Base-by-base conservation (phyloP, 2,888 invertebrate species). In the Mayetiola destructor region DNA sequence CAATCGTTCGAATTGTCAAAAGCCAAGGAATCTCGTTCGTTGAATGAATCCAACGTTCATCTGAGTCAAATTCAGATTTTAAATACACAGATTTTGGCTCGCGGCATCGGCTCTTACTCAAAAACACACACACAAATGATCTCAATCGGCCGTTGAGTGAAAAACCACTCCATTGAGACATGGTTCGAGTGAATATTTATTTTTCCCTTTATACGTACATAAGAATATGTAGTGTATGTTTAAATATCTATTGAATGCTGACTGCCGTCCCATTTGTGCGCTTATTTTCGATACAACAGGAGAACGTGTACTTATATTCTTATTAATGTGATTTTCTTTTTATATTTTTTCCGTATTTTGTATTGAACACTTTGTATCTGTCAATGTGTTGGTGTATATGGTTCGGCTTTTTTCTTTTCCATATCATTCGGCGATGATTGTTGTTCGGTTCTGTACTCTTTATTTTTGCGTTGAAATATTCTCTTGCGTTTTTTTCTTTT, bases 211-310 rank as follows among this genome's bases (percentile, higher is more conserved):
- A 10, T 8, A 4, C 20, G 39, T 21, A n/a, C 18, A 18, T n/a
- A n/a, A n/a, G n/a, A n/a, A n/a, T n/a, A n/a, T n/a, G n/a, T n/a
- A n/a, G 21, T 21, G 29, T 27, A 48, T n/a, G n/a, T n/a, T n/a
- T n/a, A n/a, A n/a, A n/a, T 48, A 48, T 48, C n/a, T 16, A 48
- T 9, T 27, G 48, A 48, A 48, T 27, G 27, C 48, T n/a, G n/a
- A n/a, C n/a, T n/a, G n/a, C 48, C 48, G 48, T 48, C 48, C 48
- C 48, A 48, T 48, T 48, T 48, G 48, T 48, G 48, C 23, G 48
- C 48, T 48, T 48, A 48, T 48, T 48, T 48, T 27, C 48, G 27
- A 48, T 48, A 48, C 27, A 48, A n/a, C n/a, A n/a, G n/a, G n/a
- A n/a, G n/a, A 23, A 48, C 48, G 48, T 27, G 48, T 48, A 27